Base-by-base conservation (phyloP, 2,797 vertebrate species). In the Microctenopoma stevenorrisi region DNA sequence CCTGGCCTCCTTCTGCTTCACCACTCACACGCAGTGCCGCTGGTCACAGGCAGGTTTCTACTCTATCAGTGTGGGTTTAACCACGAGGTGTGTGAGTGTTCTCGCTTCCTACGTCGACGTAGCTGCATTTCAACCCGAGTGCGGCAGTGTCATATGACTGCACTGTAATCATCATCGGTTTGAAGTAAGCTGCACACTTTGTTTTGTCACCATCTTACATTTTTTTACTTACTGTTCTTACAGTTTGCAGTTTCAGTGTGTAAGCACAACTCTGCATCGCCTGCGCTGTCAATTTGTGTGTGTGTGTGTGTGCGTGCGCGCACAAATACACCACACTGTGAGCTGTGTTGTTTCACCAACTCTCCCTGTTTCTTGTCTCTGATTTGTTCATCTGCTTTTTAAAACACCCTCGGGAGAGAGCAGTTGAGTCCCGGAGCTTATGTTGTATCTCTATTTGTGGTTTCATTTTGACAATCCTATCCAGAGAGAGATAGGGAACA, bases 1-100 rank as follows among this genome's bases (percentile, higher is more conserved):
- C 68, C 74, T 62, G 49, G 43, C 59, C 56, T 73, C 63, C 61
- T 58, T 74, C 42, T 63, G 56, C 28, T 51, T 71, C 53, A 64
- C 37, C 37, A 77, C 22, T 58, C 33, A n/a, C 14, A n/a, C 40
- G 57, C 53, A 71, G 33, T 53, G 52, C 35, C 6, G 6, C 52
- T 12, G 15, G 47, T 64, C 51, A 70, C 25, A 64, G 28, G 58
- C 26, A 63, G 1, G 49, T 72, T 63, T 42, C n/a, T 46, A 40
- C 43, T 28, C 55, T 35, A 8, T 35, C 7, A 35, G 50, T 43
- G 18, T 46, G 30, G 50, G 44, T 33, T 28, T 57, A 7, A 38
- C 26, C 9, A 18, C 58, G 72, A 61, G 9, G 15, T 55, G 63
- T 70, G 8, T 4, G 35, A 44, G 38, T 47, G 53, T 55, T 59